phyloP scores from a whole-genome alignment of 2,113 vertebrate species.

The Salvator merianae region DNA sequence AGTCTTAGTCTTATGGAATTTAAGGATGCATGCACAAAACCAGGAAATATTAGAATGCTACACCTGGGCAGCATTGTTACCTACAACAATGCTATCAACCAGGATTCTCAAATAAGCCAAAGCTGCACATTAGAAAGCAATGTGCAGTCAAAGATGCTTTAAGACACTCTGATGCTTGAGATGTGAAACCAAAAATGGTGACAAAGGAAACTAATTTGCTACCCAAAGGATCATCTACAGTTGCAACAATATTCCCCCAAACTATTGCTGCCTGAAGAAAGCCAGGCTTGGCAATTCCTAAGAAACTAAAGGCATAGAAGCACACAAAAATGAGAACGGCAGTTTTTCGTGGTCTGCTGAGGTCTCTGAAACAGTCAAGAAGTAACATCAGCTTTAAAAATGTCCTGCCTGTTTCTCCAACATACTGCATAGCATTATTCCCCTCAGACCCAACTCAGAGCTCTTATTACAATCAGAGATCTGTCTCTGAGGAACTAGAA shows the following conservation, averaged over 20 bases:
- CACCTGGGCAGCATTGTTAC: neutral
- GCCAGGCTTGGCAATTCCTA: neutral
- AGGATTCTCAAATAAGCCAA: neutral
- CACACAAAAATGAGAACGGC: neutral
- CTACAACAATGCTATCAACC: no score
- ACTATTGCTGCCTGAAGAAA: neutral
- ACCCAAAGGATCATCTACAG: neutral
- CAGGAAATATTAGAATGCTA: neutral
- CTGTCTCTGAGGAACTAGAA: neutral
- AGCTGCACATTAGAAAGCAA: neutral
- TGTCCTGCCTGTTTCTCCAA: no score
- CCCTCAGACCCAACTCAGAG: neutral
- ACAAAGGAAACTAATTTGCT: neutral
- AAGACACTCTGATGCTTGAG: neutral
- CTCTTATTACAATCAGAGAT: fast-evolving
- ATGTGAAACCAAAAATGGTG: neutral
- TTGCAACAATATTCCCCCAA: neutral
- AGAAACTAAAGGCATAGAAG: fast-evolving
- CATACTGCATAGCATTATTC: fast-evolving
- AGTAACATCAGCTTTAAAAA: neutral
- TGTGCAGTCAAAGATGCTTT: neutral
- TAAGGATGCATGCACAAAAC: neutral
- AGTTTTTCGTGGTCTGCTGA: neutral
- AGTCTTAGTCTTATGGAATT: no score
- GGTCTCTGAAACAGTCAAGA: fast-evolving